These are phyloP conservation scores for Neoarius graeffei DNA, from an alignment of 2,113 vertebrate genomes.

Conservation along the genomic window DNA sequence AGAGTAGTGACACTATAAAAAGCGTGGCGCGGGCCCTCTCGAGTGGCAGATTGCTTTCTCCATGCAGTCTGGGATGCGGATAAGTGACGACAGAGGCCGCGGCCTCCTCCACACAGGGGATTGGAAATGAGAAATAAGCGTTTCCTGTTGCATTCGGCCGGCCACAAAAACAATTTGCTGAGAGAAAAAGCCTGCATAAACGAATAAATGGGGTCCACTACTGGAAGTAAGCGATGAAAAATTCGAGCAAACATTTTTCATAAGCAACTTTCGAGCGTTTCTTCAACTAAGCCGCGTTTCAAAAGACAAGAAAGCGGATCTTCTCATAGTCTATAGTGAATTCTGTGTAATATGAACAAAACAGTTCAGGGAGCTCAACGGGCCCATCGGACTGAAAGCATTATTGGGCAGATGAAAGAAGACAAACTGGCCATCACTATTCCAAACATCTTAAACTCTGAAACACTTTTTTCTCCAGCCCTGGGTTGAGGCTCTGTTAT, in stretches of 20 bases:
- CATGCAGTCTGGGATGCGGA: constrained; percentile 64
- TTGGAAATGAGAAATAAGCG: constrained; percentile 79
- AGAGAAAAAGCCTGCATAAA: constrained; percentile 70
- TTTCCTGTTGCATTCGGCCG: constrained; percentile 77
- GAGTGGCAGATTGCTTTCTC: constrained; percentile 75
- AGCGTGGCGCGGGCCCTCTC: constrained; percentile 67
- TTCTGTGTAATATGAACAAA: constrained; percentile 25
- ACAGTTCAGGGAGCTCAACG: constrained; percentile 21
- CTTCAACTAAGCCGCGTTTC: constrained; percentile 5
- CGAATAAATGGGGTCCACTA: constrained; percentile 60
- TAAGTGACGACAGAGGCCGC: constrained; percentile 74
- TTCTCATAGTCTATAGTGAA: constrained; percentile 1
- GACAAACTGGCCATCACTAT: constrained; percentile 18
- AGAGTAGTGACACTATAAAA: constrained; percentile 69
- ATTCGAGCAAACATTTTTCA: constrained; percentile 36
- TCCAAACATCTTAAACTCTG: constrained; percentile 29
- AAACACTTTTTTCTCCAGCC: neutral
- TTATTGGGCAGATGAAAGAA: constrained; percentile 15
- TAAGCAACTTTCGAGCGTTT: constrained; percentile 9
- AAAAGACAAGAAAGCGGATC: neutral
- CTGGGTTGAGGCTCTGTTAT: constrained; percentile 26
- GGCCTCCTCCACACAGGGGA: constrained; percentile 74
- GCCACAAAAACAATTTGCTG: constrained; percentile 79
- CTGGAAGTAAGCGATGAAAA: constrained; percentile 39
- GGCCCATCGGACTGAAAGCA: constrained; percentile 15